These are phyloP conservation scores for Erethizon dorsatum DNA, from an alignment of 2,797 vertebrate genomes.

Conservation along the genomic window DNA sequence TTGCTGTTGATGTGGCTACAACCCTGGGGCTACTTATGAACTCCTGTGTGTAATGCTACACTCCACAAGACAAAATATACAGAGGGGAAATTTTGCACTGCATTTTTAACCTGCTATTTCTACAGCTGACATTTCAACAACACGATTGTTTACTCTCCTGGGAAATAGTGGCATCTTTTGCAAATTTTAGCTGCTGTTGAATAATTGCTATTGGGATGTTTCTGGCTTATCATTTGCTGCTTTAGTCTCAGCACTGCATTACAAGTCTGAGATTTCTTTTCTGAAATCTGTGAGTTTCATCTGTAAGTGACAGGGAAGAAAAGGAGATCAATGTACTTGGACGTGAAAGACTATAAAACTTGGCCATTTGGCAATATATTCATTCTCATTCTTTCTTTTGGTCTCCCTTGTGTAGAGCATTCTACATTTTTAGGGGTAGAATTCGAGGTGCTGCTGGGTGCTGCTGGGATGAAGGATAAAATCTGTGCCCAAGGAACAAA, in stretches of 20 bases:
- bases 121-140: constrained; percentile 78
- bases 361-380: constrained; percentile 61
- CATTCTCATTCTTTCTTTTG: constrained; percentile 30
- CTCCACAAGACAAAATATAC: constrained; percentile 70
- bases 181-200: constrained; percentile 77
- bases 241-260: constrained; percentile 69
- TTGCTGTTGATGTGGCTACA: constrained; percentile 68
- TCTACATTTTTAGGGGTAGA: constrained; percentile 70
- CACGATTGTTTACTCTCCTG: constrained; percentile 72
- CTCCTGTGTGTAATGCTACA: not conserved
- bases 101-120: constrained; percentile 76
- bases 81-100: constrained; percentile 67
- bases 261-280: constrained; percentile 60
- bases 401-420: not conserved
- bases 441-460: too few species aligned
- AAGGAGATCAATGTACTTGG: constrained; percentile 33
- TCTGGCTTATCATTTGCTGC: constrained; percentile 68
- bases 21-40: constrained; percentile 39
- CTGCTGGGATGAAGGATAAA: constrained; percentile 62
- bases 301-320: constrained; percentile 1
- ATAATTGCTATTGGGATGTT: constrained; percentile 67
- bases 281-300: constrained; percentile 68
- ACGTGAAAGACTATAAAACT: constrained; percentile 63
- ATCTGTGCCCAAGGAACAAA: constrained; percentile 66
- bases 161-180: constrained; percentile 76